Evolutionary conservation across 2,797 vertebrate species (phyloP), one percentile per base, ranked within the genome.

Genomic region (Trematomus bernacchii): DNA sequence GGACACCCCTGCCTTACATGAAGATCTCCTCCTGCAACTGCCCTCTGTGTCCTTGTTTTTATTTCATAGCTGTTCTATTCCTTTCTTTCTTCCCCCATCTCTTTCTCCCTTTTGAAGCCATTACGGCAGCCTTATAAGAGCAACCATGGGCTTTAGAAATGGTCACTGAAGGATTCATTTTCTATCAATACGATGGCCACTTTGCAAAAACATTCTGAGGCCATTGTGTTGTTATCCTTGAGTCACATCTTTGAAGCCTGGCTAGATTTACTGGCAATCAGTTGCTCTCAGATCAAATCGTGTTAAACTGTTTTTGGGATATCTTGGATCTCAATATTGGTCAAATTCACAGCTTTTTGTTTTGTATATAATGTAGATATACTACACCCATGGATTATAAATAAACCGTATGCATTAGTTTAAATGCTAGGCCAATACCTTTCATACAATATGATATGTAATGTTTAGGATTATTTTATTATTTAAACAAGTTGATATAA

Each of bases 101-200:
- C 16, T 58, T 64, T 40, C 66, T 77, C 13, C 40, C 2, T 62
- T 27, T 63, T 18, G 59, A 71, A 15, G 23, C 6, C 11, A 14
- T 46, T 14, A 71, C 19, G n/a, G 18, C 3, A 8, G 30, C 12
- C 12, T 52, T 9, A 43, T 19, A 47, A 21, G 40, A 62, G 16
- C 54, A 68, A 52, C 6, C 18, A 13, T 15, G 9, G 19, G 33
- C 30, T 71, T 54, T 70, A 48, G 37, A 55, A 73, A 66, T 50
- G 44, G n/a, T 30, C 46, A 70, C 10, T 0, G 27, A 1, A 10
- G 58, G 66, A 85, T 84, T 82, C 63, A 66, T 63, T 23, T 57
- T 77, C 43, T 66, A 27, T 61, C 42, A 71, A 15, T 75, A 72
- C 84, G 76, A 76, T 53, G 40, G 54, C 47, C 43, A 70, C 66